Evolutionary conservation across 2,113 vertebrate species (phyloP).

Genomic region (Mustelus asterias): DNA sequence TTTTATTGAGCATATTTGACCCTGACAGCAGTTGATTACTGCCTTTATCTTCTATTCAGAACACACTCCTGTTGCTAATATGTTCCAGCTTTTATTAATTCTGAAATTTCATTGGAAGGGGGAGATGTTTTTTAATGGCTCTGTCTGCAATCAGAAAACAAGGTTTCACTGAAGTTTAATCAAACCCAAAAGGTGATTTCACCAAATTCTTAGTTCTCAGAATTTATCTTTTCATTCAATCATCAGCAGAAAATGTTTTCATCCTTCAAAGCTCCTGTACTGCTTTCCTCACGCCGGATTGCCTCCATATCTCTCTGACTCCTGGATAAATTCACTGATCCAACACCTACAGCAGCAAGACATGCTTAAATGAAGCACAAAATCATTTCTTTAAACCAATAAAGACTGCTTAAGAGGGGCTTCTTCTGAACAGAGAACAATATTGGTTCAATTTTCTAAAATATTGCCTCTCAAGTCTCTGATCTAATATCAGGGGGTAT

Average conservation of each 20-base stretch:
- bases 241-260: neutral
- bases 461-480: neutral
- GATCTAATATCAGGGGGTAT: neutral
- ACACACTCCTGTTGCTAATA: neutral
- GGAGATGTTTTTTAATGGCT: neutral
- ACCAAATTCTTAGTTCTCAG: neutral
- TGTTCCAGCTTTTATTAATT: neutral
- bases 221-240: neutral
- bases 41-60: neutral
- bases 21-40: neutral
- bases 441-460: neutral
- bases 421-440: neutral
- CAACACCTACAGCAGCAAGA: neutral
- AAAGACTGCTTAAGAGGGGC: neutral
- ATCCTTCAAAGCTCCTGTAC: neutral
- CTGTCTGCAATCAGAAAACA: neutral
- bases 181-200: neutral
- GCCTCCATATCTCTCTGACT: neutral
- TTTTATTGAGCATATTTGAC: neutral
- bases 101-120: neutral
- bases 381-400: neutral
- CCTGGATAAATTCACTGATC: neutral
- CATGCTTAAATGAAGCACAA: neutral
- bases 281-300: neutral
- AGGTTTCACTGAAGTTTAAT: neutral